These are phyloP conservation scores for Tenthredo scrophulariae DNA, from an alignment of 2,888 invertebrate species.

Conservation along the genomic window DNA sequence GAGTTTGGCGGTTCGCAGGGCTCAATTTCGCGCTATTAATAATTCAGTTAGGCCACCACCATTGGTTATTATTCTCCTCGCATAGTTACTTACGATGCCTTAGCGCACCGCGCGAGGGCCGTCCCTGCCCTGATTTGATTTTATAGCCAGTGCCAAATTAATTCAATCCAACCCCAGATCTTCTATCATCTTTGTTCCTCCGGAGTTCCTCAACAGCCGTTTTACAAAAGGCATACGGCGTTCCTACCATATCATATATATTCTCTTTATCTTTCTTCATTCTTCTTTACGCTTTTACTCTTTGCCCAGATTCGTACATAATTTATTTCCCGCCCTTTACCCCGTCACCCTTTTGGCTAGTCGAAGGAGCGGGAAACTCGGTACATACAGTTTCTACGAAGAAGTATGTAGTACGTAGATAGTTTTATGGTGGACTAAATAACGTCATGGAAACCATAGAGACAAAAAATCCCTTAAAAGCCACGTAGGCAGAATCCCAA, in stretches of 20 bases:
- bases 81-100: conserved; percentile 51
- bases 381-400: too few relatives aligned
- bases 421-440: too few relatives aligned
- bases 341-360: neutral
- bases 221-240: neutral
- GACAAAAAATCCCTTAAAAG: too few relatives aligned
- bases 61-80: conserved; percentile 52
- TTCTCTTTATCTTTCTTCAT: neutral
- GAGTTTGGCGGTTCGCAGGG: conserved; percentile 31
- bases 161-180: conserved; percentile 49
- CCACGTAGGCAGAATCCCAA: too few relatives aligned
- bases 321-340: neutral
- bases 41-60: conserved; percentile 42
- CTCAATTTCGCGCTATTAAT: conserved; percentile 51
- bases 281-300: neutral
- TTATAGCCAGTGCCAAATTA: conserved; percentile 49
- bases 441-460: too few relatives aligned
- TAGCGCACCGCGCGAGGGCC: conserved; percentile 12
- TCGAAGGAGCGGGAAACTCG: too few relatives aligned
- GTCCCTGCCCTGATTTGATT: conserved; percentile 45
- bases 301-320: neutral
- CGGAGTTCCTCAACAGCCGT: neutral
- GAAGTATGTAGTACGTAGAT: too few relatives aligned
- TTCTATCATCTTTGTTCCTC: conserved; percentile 37
- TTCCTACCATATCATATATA: neutral